These are phyloP conservation scores for Heliangelus exortis DNA, from an alignment of 2,797 vertebrate genomes.

Conservation along the genomic window DNA sequence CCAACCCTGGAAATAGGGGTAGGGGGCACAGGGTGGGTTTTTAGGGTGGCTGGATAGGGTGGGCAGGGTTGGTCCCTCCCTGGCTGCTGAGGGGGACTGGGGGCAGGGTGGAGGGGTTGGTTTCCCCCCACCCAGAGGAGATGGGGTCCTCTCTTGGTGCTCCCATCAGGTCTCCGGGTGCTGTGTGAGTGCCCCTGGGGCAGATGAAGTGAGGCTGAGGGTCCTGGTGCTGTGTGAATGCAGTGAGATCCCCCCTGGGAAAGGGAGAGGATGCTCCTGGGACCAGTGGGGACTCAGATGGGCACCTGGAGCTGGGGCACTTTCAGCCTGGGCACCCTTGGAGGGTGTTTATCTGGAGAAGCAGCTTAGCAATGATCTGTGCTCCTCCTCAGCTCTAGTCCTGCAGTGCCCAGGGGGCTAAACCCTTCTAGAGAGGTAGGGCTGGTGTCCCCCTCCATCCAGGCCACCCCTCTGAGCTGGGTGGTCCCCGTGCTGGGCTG, in stretches of 20 bases:
- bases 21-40: neutral
- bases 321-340: neutral
- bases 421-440: neutral
- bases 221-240: accelerated
- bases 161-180: neutral
- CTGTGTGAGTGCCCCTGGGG: neutral
- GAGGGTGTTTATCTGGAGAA: neutral
- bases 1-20: neutral
- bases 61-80: neutral
- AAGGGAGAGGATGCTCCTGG: neutral
- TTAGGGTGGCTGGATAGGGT: neutral
- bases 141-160: neutral
- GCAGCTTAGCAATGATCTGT: neutral
- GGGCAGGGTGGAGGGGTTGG: neutral
- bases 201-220: neutral
- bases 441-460: neutral
- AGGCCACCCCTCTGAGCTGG: neutral
- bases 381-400: neutral
- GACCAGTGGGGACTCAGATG: neutral
- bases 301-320: neutral
- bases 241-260: neutral
- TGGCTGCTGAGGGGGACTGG: accelerated
- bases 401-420: neutral
- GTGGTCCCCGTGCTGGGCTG: accelerated
- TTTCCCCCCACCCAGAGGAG: neutral